A percentile compares a stretch with the other conserved stretches of the same genome.
Evolutionary conservation across 2,888 invertebrate species (phyloP).

Genomic region (Drosophila emarginata): DNA sequence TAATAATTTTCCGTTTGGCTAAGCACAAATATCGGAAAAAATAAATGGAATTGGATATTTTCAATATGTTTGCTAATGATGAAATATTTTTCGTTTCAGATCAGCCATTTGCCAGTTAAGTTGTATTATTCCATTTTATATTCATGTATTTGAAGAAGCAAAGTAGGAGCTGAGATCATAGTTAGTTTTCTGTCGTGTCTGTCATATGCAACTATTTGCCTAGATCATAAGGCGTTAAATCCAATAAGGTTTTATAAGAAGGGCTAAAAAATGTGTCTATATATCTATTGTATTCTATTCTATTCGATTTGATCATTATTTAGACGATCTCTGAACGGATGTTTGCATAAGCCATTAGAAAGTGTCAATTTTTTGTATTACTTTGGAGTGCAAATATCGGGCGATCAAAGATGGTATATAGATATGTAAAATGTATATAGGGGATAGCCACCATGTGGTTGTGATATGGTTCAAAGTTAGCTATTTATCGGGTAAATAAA

Average conservation of each 20-base stretch:
- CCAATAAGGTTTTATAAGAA: background rate
- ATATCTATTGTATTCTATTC: conserved; percentile 1
- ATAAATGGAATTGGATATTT: background rate
- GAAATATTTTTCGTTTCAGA: background rate
- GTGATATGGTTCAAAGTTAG: conserved; percentile 43
- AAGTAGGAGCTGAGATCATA: conserved; percentile 51
- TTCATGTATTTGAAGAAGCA: conserved; percentile 16
- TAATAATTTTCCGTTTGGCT: background rate
- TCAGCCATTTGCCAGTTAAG: background rate
- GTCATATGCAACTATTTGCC: conserved; percentile 36
- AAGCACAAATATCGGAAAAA: background rate
- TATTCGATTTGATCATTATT: conserved; percentile 26
- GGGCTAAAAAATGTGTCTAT: background rate
- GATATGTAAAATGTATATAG: conserved; percentile 15
- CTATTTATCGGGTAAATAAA: conserved; percentile 7
- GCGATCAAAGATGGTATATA: conserved; percentile 25
- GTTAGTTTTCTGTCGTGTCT: conserved; percentile 20
- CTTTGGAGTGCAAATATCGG: conserved; percentile 39
- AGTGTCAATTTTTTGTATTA: conserved; percentile 34
- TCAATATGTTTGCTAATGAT: background rate
- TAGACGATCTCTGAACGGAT: conserved; percentile 32
- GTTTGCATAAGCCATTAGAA: conserved; percentile 59
- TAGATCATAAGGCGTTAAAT: conserved; percentile 29
- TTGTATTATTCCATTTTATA: background rate
- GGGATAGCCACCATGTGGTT: conserved; percentile 33